Evolutionary conservation across 37 sponge, comb jelly and placozoan species (phyloP).

Genomic region (Beroe ovata): DNA sequence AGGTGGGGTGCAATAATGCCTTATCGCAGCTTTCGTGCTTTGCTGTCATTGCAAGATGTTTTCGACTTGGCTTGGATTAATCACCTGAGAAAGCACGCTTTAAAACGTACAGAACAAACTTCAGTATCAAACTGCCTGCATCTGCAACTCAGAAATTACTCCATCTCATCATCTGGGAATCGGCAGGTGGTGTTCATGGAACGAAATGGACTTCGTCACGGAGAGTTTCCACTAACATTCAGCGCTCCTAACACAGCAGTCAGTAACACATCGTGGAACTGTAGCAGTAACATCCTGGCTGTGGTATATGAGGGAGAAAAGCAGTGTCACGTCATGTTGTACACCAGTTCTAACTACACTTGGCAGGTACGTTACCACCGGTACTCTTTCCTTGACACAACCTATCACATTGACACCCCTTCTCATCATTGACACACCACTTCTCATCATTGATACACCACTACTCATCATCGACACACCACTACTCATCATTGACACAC

Average conservation of each 20-base stretch:
- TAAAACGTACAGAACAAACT: no score
- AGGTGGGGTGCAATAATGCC: slow-evolving; percentile 56
- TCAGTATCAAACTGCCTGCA: no score
- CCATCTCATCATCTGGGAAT: no score
- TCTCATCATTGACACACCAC: neutral
- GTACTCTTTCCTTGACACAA: no score
- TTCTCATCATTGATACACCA: no score
- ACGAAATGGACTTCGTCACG: slow-evolving; percentile 87
- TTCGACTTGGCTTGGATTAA: no score
- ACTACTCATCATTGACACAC: neutral
- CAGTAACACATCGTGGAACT: neutral
- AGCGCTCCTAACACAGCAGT: slow-evolving; percentile 58
- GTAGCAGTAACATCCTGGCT: slow-evolving; percentile 48
- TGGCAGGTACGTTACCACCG: slow-evolving; percentile 61
- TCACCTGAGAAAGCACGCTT: no score
- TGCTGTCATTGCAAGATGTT: no score
- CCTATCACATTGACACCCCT: no score
- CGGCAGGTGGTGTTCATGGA: slow-evolving; percentile 95
- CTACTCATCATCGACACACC: neutral
- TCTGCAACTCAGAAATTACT: no score
- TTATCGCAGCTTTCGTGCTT: no score
- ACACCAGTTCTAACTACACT: slow-evolving; percentile 50
- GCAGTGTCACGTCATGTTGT: slow-evolving; percentile 56
- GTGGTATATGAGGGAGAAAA: slow-evolving; percentile 52
- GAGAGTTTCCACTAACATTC: slow-evolving; percentile 86